Evolutionary conservation across 2,888 invertebrate genomes (phyloP), one percentile per base, ranked within the genome.

Genomic region (Ctena decussata): DNA sequence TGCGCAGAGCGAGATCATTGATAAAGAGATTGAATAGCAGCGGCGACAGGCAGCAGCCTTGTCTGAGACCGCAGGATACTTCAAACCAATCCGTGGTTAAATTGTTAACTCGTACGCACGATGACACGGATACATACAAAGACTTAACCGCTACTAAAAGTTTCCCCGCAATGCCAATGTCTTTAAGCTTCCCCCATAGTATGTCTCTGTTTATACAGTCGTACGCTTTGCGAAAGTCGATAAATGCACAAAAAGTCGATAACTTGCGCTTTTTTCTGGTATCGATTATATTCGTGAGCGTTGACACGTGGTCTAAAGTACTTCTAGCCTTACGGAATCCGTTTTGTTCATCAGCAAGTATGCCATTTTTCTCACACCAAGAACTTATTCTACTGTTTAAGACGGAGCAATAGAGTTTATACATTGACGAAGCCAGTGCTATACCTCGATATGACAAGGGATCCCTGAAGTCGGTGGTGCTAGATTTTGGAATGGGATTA

Each of bases 401-500:
- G 57, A 79, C 15, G 39, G 70, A 35, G 21, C 27, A 39, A 72
- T 73, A 73, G 39, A 46, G 27, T 39, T 53, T 79, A 57, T 79
- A 79, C 65, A 73, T 60, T 0, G 79, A 53, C 2, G 73, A 46
- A 27, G 79, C 79, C 44, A 79, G 49, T 24, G 79, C 32, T 8
- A 79, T 79, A 32, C 79, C 73, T 21, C 73, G n/a, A 41, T 73
- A 79, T 37, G 79, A 73, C 30, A 73, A 21, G 12, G 79, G 78
- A 30, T 75, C 73, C 27, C 30, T 60, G 11, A 32, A 3, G 37
- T 80, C 80, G 2, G n/a, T 37, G 8, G 39, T 69, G 44, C 73
- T 37, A 2, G 80, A 74, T 35, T 80, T 80, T 5, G 80, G 75
- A 32, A 80, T 75, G 32, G 80, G 80, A 49, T 75, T 75, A 6